Evolutionary conservation across 1,140 invertebrate genomes (phyloP), one percentile per base, ranked within the genome.

Genomic region (Rhizoglyphus robini): DNA sequence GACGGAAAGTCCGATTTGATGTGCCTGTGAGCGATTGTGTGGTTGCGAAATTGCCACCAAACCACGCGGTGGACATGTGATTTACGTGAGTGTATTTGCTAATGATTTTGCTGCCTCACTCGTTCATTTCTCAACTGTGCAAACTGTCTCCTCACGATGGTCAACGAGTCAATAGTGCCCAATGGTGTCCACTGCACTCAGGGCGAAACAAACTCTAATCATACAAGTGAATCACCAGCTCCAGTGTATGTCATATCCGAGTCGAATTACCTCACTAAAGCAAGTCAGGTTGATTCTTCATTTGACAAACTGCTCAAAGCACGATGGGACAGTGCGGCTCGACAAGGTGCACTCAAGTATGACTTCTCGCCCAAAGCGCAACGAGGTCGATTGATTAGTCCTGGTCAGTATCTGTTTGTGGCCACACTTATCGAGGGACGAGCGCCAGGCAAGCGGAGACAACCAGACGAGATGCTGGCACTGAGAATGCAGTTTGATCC

Each of bases 401-500:
- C 46, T 4, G 34, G 54, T 18, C 47, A 38, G 20, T 70, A 65
- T 36, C 36, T 25, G 49, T 66, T 67, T 63, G 29, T 69, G 15
- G 63, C 68, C 4, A 63, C 75, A 73, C 64, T 76, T 4, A 76
- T 75, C 68, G 61, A 67, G 11, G 70, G 71, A 41, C 67, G 76
- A 60, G 71, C 68, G 4, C 29, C 63, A 1, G 71, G 60, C 31
- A 71, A 74, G 48, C 69, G 75, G 65, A 65, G 76, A 60, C 69
- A 69, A 48, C 75, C 76, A 18, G 70, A 77, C 27, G 54, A 65
- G 13, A 73, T 76, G 25, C 68, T 58, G 4, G 70, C 66, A 60
- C 67, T 75, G 2, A 70, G 69, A n/a, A 70, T 72, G 51, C 71
- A 72, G 13, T 77, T 76, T 69, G 68, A 76, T 66, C 60, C 65